A percentile compares a stretch with the other conserved stretches of the same genome.
Conservation (phyloP, 2,797 vertebrate species). For the Ambastaia sidthimunki region DNA sequence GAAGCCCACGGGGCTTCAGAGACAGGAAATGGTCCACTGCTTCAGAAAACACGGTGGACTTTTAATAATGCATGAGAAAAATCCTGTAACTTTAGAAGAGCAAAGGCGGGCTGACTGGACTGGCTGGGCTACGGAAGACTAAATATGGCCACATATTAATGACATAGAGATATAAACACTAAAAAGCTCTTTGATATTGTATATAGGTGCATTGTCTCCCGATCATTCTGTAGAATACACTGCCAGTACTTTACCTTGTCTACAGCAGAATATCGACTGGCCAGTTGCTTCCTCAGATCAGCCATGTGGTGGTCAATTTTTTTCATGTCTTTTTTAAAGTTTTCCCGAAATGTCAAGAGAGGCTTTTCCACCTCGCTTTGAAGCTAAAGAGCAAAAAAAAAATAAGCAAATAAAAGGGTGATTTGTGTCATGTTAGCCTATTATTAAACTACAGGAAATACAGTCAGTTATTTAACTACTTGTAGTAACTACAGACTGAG, state of each 20-base stretch:
- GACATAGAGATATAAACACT: background rate
- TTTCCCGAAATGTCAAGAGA: slow-evolving; percentile 91
- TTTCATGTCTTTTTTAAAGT: slow-evolving; percentile 99
- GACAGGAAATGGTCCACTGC: slow-evolving; percentile 57
- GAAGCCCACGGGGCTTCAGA: slow-evolving; percentile 55
- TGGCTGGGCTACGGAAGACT: background rate
- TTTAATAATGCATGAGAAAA: slow-evolving; percentile 64
- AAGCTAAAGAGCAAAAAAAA: slow-evolving; percentile 76
- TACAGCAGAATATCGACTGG: slow-evolving; percentile 85
- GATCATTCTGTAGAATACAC: background rate
- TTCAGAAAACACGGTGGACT: slow-evolving; percentile 59
- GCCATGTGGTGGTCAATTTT: slow-evolving; percentile 95
- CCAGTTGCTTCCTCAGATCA: slow-evolving; percentile 91
- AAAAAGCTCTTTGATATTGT: background rate
- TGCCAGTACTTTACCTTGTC: slow-evolving; percentile 84
- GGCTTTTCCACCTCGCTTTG: slow-evolving; percentile 97
- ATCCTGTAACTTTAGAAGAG: slow-evolving; percentile 58
- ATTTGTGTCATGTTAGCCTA: background rate
- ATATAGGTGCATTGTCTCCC: background rate
- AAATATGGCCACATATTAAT: slow-evolving; percentile 3
- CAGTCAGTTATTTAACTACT: too few species aligned
- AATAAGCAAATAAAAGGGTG: background rate
- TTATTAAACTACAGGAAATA: too few species aligned
- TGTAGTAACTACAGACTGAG: too few species aligned
- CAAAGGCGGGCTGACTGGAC: slow-evolving; percentile 18